A percentile compares a stretch with the other conserved stretches of the same genome.
Evolutionary conservation across 2,797 vertebrate genomes (phyloP).

Genomic region (Huso huso): DNA sequence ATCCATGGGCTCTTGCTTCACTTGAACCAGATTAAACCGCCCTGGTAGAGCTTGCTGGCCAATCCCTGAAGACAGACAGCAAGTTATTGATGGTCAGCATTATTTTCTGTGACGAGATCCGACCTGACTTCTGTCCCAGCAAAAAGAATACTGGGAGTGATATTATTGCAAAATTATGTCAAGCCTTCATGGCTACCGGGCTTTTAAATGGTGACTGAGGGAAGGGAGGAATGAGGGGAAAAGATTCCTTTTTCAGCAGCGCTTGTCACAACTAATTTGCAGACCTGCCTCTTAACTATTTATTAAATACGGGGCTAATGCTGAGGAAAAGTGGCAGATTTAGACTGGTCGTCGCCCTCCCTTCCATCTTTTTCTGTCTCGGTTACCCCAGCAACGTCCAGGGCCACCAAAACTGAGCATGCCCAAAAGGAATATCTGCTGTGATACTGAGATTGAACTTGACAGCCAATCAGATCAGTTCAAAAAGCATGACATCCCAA

Average conservation of each 20-base stretch:
- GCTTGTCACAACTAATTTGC: conserved; percentile 96
- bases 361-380: conserved; percentile 50
- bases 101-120: conserved; percentile 79
- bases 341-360: conserved; percentile 71
- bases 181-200: conserved; percentile 76
- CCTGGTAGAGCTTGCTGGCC: conserved; percentile 62
- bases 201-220: conserved; percentile 85
- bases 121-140: conserved; percentile 78
- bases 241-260: conserved; percentile 80
- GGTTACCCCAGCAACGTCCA: conserved; percentile 75
- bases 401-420: conserved; percentile 60
- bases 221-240: conserved; percentile 77
- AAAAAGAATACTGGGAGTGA: conserved; percentile 86
- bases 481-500: conserved; percentile 64
- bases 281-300: conserved; percentile 87
- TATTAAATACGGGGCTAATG: conserved; percentile 95
- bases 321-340: conserved; percentile 96
- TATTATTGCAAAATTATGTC: conserved; percentile 98
- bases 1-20: conserved; percentile 79
- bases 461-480: conserved; percentile 81
- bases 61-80: conserved; percentile 65
- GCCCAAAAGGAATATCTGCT: conserved; percentile 74
- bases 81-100: conserved; percentile 80
- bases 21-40: conserved; percentile 73
- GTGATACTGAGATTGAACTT: conserved; percentile 71